phyloP scores from a whole-genome alignment of 2,797 vertebrate species.

The Pseudochirops corinnae region DNA sequence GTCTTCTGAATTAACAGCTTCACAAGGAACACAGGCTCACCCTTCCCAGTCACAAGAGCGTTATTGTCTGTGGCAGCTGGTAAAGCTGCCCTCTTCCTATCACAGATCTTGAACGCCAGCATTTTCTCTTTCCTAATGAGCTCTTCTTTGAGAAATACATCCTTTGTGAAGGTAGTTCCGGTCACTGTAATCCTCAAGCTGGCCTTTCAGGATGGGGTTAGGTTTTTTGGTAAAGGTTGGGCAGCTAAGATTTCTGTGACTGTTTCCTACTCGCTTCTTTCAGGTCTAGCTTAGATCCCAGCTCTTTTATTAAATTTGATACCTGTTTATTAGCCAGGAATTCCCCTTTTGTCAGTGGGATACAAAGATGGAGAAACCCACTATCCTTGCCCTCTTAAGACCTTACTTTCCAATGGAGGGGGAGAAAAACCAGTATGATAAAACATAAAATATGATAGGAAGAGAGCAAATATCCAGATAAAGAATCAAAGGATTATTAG shows the following conservation, averaged over 20 bases:
- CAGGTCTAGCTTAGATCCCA: not conserved
- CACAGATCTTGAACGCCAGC: constrained; percentile 66
- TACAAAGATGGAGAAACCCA: not conserved
- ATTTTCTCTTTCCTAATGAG: constrained; percentile 69
- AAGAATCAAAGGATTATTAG: not conserved
- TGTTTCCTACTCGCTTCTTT: not conserved
- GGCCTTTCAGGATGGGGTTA: constrained; percentile 25
- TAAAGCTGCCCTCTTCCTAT: constrained; percentile 71
- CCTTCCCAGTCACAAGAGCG: constrained; percentile 64
- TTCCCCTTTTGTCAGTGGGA: not conserved
- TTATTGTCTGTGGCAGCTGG: constrained; percentile 60
- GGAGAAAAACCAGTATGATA: not conserved
- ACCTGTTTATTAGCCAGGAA: not conserved
- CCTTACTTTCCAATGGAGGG: not conserved
- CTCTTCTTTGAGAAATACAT: constrained; percentile 77
- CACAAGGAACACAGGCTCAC: constrained; percentile 17
- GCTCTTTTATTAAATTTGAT: not conserved
- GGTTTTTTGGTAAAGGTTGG: not conserved
- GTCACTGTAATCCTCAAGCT: constrained; percentile 43
- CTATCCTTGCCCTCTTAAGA: not conserved
- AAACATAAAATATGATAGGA: not conserved
- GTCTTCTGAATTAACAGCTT: constrained; percentile 77
- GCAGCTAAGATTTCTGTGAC: not conserved
- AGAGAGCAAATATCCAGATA: not conserved
- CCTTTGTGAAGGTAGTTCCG: constrained; percentile 75